These are phyloP conservation scores for Steromphala cineraria DNA, from an alignment of 2,888 invertebrate genomes.

Conservation along the genomic window DNA sequence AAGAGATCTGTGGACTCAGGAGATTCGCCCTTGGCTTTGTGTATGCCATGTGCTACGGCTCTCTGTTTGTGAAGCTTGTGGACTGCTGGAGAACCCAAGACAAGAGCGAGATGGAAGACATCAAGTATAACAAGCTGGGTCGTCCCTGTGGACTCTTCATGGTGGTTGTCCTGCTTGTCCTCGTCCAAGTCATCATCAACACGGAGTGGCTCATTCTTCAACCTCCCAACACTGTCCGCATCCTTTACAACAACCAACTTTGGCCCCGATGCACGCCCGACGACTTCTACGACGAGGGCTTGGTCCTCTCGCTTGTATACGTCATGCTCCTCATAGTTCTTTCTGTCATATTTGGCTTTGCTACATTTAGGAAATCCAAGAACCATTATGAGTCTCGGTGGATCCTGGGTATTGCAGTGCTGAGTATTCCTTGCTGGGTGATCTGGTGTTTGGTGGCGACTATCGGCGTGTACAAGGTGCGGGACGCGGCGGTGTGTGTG, in stretches of 20 bases:
- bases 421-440: conserved; percentile 73
- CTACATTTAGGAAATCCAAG: conserved; percentile 72
- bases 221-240: conserved; percentile 60
- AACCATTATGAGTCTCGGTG: conserved; percentile 75
- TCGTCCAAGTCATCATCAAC: conserved; percentile 75
- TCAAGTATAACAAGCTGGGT: conserved; percentile 68
- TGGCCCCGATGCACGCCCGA: conserved; percentile 73
- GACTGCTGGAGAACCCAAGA: conserved; percentile 74
- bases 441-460: conserved; percentile 74
- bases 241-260: conserved; percentile 59
- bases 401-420: conserved; percentile 73
- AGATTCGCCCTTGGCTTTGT: conserved; percentile 75
- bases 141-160: conserved; percentile 74
- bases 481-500: conserved; percentile 74
- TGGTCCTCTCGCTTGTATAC: conserved; percentile 75
- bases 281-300: conserved; percentile 72
- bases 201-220: conserved; percentile 76
- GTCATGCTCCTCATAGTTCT: conserved; percentile 75
- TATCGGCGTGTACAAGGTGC: conserved; percentile 62
- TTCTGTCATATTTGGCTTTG: conserved; percentile 72
- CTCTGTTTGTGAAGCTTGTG: conserved; percentile 75
- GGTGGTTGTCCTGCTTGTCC: conserved; percentile 68
- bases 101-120: conserved; percentile 58
- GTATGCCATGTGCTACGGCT: conserved; percentile 75
- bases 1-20: conserved; percentile 74